These are phyloP conservation scores for Lipophrys pholis DNA, from an alignment of 2,113 vertebrate species.

Conservation along the genomic window DNA sequence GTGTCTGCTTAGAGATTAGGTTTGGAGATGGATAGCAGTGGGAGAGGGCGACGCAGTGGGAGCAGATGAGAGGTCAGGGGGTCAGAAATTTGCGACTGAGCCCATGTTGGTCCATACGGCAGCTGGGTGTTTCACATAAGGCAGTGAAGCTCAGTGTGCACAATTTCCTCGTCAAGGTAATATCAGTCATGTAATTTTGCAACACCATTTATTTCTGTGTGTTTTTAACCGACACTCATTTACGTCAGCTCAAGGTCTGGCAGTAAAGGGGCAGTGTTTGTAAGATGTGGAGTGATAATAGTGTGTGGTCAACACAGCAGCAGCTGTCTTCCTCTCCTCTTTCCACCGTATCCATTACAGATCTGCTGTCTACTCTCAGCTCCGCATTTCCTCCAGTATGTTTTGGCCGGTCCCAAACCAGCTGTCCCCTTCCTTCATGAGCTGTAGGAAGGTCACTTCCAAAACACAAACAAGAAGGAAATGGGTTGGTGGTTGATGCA, in stretches of 20 bases:
- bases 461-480: slow-evolving; percentile 15
- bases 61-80: slow-evolving; percentile 44
- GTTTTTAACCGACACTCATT: slow-evolving; percentile 18
- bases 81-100: slow-evolving; percentile 56
- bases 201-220: neutral
- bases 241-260: slow-evolving; percentile 23
- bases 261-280: slow-evolving; percentile 40
- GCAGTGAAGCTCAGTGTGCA: neutral
- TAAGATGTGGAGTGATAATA: slow-evolving; percentile 57
- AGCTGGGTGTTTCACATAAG: slow-evolving; percentile 24
- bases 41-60: slow-evolving; percentile 47
- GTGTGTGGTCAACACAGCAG: slow-evolving; percentile 59
- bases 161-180: slow-evolving; percentile 11
- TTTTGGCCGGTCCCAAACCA: slow-evolving; percentile 48
- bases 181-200: neutral
- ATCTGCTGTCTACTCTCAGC: slow-evolving; percentile 47
- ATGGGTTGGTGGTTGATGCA: neutral
- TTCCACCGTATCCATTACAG: slow-evolving; percentile 68
- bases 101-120: slow-evolving; percentile 29
- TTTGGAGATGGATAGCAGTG: slow-evolving; percentile 58
- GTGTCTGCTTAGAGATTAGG: slow-evolving; percentile 39
- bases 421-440: slow-evolving; percentile 76
- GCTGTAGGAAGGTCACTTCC: slow-evolving; percentile 48
- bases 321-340: slow-evolving; percentile 70
- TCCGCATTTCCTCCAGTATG: slow-evolving; percentile 36